A percentile compares a stretch with the other conserved stretches of the same genome.
Conservation (phyloP, 2,113 vertebrate genomes). For the Rafetus swinhoei region DNA sequence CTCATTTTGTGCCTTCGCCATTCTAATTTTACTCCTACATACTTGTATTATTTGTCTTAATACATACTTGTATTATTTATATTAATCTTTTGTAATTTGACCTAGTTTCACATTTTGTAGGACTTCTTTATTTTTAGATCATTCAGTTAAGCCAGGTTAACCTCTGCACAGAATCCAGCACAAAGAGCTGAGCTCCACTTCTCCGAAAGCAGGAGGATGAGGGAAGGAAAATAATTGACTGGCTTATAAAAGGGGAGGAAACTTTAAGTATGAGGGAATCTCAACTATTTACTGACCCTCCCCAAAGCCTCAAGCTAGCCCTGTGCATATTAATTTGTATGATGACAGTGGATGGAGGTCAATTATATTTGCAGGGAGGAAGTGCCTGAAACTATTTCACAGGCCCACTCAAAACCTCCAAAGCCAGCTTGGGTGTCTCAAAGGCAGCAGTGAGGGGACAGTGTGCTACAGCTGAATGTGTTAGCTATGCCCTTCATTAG, state of each 20-base stretch:
- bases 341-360: neutral
- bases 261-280: neutral
- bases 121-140: too few relatives aligned
- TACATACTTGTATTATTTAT: too few relatives aligned
- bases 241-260: too few relatives aligned
- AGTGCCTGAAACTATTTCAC: conserved; percentile 34
- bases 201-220: neutral
- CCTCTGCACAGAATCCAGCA: neutral
- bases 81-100: too few relatives aligned
- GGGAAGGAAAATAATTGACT: neutral
- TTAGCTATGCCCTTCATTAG: conserved; percentile 75
- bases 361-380: neutral
- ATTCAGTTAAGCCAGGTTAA: neutral
- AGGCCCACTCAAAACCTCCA: neutral
- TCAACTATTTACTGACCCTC: neutral
- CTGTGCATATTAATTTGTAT: neutral
- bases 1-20: too few relatives aligned
- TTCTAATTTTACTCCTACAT: too few relatives aligned
- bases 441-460: conserved; percentile 62
- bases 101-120: too few relatives aligned
- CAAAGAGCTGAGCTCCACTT: neutral
- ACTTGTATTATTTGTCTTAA: too few relatives aligned
- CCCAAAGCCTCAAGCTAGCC: neutral
- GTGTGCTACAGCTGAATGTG: conserved; percentile 45
- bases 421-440: conserved; percentile 43